Percentiles rank a stretch among this genome's conserved stretches.
Conservation (phyloP, 2,113 vertebrate genomes). For the Paratilapia polleni region DNA sequence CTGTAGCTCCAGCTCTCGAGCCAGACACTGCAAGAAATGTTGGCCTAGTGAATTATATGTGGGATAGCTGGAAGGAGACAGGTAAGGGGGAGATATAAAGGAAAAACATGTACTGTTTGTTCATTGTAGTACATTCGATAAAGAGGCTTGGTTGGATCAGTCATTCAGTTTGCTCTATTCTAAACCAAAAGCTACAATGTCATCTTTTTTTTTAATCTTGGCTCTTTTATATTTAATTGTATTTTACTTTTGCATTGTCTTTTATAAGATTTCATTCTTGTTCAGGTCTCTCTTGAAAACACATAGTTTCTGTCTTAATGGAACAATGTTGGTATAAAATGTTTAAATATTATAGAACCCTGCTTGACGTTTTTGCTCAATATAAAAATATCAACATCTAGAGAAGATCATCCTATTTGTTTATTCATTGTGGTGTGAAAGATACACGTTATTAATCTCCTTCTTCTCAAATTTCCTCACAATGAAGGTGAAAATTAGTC, state of each 20-base stretch:
- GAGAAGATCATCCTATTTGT: slow-evolving; percentile 22
- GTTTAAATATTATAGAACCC: not conserved
- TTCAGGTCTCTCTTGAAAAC: not conserved
- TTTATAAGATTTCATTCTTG: not conserved
- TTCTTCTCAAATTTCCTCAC: slow-evolving; percentile 37
- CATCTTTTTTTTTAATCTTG: not conserved
- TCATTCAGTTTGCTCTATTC: not conserved
- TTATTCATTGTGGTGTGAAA: slow-evolving; percentile 40
- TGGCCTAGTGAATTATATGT: slow-evolving; percentile 40
- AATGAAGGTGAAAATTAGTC: slow-evolving; percentile 62
- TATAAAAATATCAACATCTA: slow-evolving; percentile 8
- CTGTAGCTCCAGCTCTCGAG: slow-evolving; percentile 46
- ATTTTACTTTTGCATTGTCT: not conserved
- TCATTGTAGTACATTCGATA: slow-evolving; percentile 30
- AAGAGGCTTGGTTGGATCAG: slow-evolving; percentile 17
- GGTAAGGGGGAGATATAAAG: slow-evolving; percentile 13
- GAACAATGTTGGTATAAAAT: not conserved
- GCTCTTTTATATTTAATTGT: not conserved
- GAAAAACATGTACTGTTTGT: slow-evolving; percentile 31
- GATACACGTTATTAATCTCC: slow-evolving; percentile 23
- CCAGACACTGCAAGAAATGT: slow-evolving; percentile 40
- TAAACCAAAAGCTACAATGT: not conserved
- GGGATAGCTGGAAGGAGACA: slow-evolving; percentile 47
- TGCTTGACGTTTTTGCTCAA: not conserved
- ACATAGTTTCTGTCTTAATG: not conserved